Evolutionary conservation across 2,888 invertebrate species (phyloP).

Genomic region (Zootermopsis nevadensis): DNA sequence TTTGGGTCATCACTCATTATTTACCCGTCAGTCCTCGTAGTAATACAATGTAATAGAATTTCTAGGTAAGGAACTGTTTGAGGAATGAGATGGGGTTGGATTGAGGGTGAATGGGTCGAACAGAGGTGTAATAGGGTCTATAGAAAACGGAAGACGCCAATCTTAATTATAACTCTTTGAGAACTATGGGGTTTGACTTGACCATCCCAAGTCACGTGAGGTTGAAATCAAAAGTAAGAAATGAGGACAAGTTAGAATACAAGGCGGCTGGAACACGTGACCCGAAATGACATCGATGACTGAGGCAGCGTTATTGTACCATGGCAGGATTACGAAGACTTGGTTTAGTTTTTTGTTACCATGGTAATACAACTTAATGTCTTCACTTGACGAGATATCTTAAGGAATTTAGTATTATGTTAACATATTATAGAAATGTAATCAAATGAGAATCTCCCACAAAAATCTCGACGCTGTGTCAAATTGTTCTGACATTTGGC

Average conservation of each 20-base stretch:
- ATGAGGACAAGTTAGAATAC: neutral
- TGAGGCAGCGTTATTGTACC: too few relatives aligned
- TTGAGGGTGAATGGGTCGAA: slow-evolving; percentile 26
- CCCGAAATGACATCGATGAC: too few relatives aligned
- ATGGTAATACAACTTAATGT: too few relatives aligned
- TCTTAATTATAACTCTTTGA: slow-evolving; percentile 48
- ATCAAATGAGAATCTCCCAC: too few relatives aligned
- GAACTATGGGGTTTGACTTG: slow-evolving; percentile 36
- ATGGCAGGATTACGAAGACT: too few relatives aligned
- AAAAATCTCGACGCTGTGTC: too few relatives aligned
- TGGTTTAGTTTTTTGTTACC: too few relatives aligned
- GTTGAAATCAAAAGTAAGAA: slow-evolving; percentile 32
- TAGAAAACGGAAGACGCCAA: slow-evolving; percentile 48
- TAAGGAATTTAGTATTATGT: too few relatives aligned
- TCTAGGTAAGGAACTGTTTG: neutral
- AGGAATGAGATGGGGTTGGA: neutral
- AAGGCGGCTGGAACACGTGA: neutral
- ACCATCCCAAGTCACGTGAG: slow-evolving; percentile 33
- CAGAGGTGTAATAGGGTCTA: slow-evolving; percentile 1
- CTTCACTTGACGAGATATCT: too few relatives aligned
- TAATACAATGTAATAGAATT: slow-evolving; percentile 30
- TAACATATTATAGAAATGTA: too few relatives aligned
- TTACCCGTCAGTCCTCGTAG: slow-evolving; percentile 30
- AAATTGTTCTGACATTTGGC: too few relatives aligned
- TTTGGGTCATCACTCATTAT: slow-evolving; percentile 36